Percentiles rank a stretch among this genome's conserved stretches.
These are phyloP conservation scores for Patella pellucida DNA, from an alignment of 2,888 invertebrate genomes.

Conservation along the genomic window DNA sequence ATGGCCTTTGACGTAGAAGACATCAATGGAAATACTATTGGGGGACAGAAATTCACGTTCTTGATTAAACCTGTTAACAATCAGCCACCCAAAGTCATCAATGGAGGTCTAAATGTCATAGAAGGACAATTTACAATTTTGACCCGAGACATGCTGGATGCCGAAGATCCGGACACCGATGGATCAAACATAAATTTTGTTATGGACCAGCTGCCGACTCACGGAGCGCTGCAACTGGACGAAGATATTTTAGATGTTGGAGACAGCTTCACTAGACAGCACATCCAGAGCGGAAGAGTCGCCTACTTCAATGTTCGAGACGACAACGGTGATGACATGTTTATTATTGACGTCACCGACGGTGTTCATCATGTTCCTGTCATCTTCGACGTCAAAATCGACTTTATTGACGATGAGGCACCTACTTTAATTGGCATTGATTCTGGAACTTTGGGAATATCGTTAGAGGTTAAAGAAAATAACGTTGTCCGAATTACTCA, in stretches of 20 bases:
- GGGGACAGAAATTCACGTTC: conserved; percentile 65
- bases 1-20: conserved; percentile 68
- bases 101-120: conserved; percentile 57
- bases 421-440: conserved; percentile 50
- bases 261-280: conserved; percentile 60
- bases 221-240: conserved; percentile 60
- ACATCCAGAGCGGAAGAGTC: conserved; percentile 58
- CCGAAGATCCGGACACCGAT: conserved; percentile 66
- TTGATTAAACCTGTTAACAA: conserved; percentile 67
- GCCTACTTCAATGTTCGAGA: conserved; percentile 62
- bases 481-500: conserved; percentile 48
- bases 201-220: conserved; percentile 54
- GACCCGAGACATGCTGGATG: conserved; percentile 59
- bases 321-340: conserved; percentile 60
- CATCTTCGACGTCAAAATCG: conserved; percentile 58
- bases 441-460: conserved; percentile 51
- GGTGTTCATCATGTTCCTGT: conserved; percentile 68
- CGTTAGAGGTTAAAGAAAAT: conserved; percentile 59
- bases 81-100: conserved; percentile 65
- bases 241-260: conserved; percentile 49
- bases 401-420: conserved; percentile 63
- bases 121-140: conserved; percentile 64
- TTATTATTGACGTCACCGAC: conserved; percentile 68
- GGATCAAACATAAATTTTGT: conserved; percentile 53
- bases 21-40: conserved; percentile 61